Evolutionary conservation across 2,797 vertebrate species (phyloP).

Genomic region (Remorina albescens): DNA sequence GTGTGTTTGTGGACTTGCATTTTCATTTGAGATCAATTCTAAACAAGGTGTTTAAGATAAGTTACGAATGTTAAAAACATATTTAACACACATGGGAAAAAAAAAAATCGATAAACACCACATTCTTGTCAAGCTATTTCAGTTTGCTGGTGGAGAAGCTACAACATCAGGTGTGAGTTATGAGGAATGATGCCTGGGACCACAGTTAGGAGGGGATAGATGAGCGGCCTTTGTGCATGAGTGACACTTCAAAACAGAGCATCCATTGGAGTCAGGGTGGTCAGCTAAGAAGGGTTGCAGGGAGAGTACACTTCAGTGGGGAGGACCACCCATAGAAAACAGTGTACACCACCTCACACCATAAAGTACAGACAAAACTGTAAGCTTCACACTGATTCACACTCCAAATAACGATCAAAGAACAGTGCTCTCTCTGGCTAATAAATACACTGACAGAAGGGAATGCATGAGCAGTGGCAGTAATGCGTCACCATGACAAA

Average conservation of each 20-base stretch:
- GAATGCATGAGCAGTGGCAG: conserved; percentile 45
- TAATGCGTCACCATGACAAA: conserved; percentile 39
- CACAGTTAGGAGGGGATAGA: conserved; percentile 50
- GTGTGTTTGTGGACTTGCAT: conserved; percentile 30
- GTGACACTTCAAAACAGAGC: conserved; percentile 77
- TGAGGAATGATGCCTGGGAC: conserved; percentile 67
- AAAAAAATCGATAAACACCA: conserved; percentile 10
- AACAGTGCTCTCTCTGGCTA: conserved; percentile 35
- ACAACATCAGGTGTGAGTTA: conserved; percentile 58
- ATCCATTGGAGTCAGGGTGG: conserved; percentile 82
- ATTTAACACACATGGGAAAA: conserved; percentile 1
- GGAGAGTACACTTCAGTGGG: conserved; percentile 60
- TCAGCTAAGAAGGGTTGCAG: conserved; percentile 72
- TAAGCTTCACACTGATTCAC: conserved; percentile 72
- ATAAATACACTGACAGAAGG: conserved; percentile 46
- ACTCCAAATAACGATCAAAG: conserved; percentile 74
- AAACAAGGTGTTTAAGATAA: conserved; percentile 3
- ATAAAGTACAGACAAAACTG: conserved; percentile 72
- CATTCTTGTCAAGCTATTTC: conserved; percentile 19
- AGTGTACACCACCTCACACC: conserved; percentile 61
- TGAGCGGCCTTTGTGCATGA: conserved; percentile 78
- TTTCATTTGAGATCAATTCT: conserved; percentile 47
- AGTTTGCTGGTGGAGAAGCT: conserved; percentile 23
- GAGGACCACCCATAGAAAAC: conserved; percentile 85
- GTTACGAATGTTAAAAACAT: background rate